These are phyloP conservation scores for Synergus gifuensis DNA, from an alignment of 2,888 invertebrate genomes.

Conservation along the genomic window DNA sequence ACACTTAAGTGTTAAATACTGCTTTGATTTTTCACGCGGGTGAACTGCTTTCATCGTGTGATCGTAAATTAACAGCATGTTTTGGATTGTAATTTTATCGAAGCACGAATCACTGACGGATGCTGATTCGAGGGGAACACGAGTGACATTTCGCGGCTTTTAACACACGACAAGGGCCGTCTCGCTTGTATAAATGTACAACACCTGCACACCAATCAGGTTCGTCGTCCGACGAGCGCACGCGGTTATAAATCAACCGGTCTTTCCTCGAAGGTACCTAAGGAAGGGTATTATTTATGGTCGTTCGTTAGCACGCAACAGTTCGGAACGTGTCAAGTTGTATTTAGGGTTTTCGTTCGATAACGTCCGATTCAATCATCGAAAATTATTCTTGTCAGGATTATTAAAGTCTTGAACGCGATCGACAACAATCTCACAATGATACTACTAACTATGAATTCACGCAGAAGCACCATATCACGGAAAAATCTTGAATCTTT, in stretches of 20 bases:
- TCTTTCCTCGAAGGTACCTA: constrained; percentile 61
- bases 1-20: neutral
- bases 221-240: constrained; percentile 58
- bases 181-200: constrained; percentile 48
- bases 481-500: constrained; percentile 8
- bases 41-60: constrained; percentile 9
- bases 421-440: constrained; percentile 11
- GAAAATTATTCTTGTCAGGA: constrained; percentile 26
- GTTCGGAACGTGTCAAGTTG: constrained; percentile 57
- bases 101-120: constrained; percentile 21
- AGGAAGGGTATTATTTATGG: constrained; percentile 66
- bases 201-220: constrained; percentile 69
- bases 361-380: constrained; percentile 38
- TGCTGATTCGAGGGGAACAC: constrained; percentile 44
- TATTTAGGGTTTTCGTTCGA: constrained; percentile 31
- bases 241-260: constrained; percentile 67
- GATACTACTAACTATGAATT: constrained; percentile 9
- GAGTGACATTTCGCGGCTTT: constrained; percentile 48
- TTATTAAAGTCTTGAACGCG: constrained; percentile 22
- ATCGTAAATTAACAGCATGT: constrained; percentile 20
- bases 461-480: neutral
- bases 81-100: constrained; percentile 23
- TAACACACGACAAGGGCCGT: constrained; percentile 13
- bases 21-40: constrained; percentile 13
- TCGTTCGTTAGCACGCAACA: constrained; percentile 69